Conservation (phyloP, 2,113 vertebrate genomes). For the Oryzias melastigma region DNA sequence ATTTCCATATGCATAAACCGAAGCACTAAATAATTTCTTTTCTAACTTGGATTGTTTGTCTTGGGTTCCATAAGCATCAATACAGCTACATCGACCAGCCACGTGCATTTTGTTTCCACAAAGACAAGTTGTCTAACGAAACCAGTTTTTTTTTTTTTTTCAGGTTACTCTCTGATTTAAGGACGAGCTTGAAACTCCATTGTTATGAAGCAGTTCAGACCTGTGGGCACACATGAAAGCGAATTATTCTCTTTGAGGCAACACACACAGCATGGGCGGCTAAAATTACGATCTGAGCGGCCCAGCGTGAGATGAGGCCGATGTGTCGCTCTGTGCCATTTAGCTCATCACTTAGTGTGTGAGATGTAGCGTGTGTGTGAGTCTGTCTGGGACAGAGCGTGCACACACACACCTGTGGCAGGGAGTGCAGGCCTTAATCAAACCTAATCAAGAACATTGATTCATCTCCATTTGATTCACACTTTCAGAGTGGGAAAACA, state of each 20-base stretch:
- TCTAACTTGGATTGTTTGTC: too few species aligned
- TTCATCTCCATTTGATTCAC: conserved; percentile 68
- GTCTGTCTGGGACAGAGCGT: conserved; percentile 65
- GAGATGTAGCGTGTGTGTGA: conserved; percentile 16
- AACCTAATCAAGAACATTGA: conserved; percentile 71
- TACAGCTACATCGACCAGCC: background rate
- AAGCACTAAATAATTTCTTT: too few species aligned
- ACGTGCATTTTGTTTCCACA: background rate
- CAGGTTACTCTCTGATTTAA: conserved; percentile 2
- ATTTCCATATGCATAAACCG: too few species aligned
- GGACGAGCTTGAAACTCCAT: conserved; percentile 24
- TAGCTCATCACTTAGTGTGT: conserved; percentile 48
- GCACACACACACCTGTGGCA: conserved; percentile 58
- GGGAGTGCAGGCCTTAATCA: conserved; percentile 58
- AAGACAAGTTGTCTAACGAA: background rate
- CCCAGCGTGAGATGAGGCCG: conserved; percentile 37
- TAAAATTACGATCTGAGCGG: conserved; percentile 34
- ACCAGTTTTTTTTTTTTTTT: background rate
- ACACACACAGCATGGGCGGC: conserved; percentile 41
- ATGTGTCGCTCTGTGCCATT: conserved; percentile 57
- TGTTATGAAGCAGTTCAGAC: conserved; percentile 24
- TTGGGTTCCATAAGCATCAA: too few species aligned
- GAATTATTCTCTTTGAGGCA: conserved; percentile 69
- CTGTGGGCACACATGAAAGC: conserved; percentile 51
- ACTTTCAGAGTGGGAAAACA: conserved; percentile 45